A percentile compares a stretch with the other conserved stretches of the same genome.
These are phyloP conservation scores for Anas acuta DNA, from an alignment of 2,797 vertebrate genomes.

Conservation along the genomic window DNA sequence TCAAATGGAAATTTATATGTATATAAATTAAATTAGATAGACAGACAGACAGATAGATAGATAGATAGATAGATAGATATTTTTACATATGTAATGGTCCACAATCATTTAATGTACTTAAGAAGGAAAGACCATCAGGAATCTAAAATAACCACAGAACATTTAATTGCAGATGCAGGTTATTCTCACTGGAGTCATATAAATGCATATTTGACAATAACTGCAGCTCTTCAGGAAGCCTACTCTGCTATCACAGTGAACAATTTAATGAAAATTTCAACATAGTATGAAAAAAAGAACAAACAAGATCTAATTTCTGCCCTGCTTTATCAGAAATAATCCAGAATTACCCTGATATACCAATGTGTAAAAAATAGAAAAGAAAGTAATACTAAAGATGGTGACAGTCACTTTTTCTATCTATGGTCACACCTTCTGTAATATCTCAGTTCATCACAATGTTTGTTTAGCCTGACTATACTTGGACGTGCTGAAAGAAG, in stretches of 20 bases:
- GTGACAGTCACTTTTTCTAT: background rate
- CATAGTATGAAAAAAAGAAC: background rate
- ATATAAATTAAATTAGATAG: no score
- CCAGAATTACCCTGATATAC: background rate
- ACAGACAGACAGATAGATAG: no score
- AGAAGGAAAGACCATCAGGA: background rate
- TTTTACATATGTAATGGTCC: no score
- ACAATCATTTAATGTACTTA: background rate
- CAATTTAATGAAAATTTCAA: background rate
- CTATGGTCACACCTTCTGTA: background rate
- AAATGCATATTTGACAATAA: background rate
- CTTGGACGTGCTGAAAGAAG: background rate
- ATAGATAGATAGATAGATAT: no score
- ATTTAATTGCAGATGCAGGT: background rate
- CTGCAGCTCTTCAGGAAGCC: background rate
- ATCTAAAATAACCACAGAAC: background rate
- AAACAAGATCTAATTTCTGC: background rate
- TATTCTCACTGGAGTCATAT: background rate
- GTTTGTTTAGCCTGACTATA: background rate
- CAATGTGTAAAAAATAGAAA: background rate
- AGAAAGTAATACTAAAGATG: background rate
- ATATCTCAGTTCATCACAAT: background rate
- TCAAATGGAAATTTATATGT: background rate
- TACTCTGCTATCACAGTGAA: background rate
- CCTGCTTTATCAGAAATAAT: background rate